Evolutionary conservation across 2,888 invertebrate genomes (phyloP).

Genomic region (Aleiodes testaceus): DNA sequence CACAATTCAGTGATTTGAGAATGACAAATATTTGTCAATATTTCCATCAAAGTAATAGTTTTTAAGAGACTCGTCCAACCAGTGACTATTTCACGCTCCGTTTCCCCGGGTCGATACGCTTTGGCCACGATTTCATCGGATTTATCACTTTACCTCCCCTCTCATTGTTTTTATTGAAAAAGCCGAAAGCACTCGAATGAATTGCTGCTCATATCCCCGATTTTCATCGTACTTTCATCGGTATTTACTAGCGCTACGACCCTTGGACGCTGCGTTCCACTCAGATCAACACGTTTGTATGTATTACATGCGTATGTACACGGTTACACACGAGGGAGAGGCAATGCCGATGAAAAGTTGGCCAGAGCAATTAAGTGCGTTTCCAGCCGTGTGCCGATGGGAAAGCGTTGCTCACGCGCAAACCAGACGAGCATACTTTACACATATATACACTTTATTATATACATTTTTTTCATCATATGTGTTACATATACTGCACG

Average conservation of each 20-base stretch:
- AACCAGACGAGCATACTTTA: constrained; percentile 43
- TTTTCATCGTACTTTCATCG: constrained; percentile 46
- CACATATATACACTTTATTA: background rate
- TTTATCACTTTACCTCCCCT: background rate
- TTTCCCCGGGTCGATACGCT: constrained; percentile 54
- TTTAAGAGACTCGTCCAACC: constrained; percentile 52
- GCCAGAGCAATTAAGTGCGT: constrained; percentile 55
- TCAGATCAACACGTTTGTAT: background rate
- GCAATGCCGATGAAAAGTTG: constrained; percentile 51
- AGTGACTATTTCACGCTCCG: constrained; percentile 60
- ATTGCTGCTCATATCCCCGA: constrained; percentile 9
- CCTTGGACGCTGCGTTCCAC: constrained; percentile 39
- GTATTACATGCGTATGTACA: constrained; percentile 5
- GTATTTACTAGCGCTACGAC: constrained; percentile 40
- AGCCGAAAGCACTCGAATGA: background rate
- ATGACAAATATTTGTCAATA: background rate
- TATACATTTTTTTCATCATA: background rate
- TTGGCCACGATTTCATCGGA: constrained; percentile 24
- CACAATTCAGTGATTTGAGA: too few relatives aligned
- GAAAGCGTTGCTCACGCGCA: constrained; percentile 53
- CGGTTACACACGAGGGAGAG: background rate
- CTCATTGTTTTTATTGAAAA: background rate
- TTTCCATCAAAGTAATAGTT: constrained; percentile 49
- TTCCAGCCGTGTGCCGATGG: constrained; percentile 48
- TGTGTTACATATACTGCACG: constrained; percentile 29